Evolutionary conservation across 2,888 invertebrate genomes (phyloP), one percentile per base, ranked within the genome.

Genomic region (Eupithecia insigniata): DNA sequence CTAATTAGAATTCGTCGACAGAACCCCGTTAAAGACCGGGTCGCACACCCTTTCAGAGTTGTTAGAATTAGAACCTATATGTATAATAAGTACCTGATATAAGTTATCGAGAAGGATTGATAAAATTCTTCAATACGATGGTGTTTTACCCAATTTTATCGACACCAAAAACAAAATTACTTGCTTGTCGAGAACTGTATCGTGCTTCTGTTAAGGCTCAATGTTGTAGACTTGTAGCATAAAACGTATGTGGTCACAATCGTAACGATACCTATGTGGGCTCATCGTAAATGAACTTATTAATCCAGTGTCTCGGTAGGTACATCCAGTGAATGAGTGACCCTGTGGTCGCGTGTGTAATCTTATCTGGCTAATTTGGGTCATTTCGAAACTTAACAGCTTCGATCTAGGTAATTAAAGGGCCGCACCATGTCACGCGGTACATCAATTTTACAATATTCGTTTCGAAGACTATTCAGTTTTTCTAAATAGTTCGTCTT

Each of bases 341-440:
- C 22, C 10, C 60, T 22, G 73, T 58, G 73, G 70, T 67, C 43
- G 70, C 69, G 64, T 51, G 73, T 60, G 28, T 65, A 70, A 73
- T 73, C 67, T 73, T 60, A 73, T 70, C 73, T 67, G 22, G 26
- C 16, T 16, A 51, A 73, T 58, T 62, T 69, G 67, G 73, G 73
- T 68, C 73, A 70, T 61, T 67, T 70, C 67, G 70, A 18, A 70
- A 70, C 55, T 16, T 55, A 3, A 60, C 64, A 64, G 64, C 66
- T 70, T 58, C 43, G 60, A 65, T 70, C 58, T 66, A 68, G 60
- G 46, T 69, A 66, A 72, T 66, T 10, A 72, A 36, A 28, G n/a
- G 30, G 26, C 22, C 51, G 12, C 22, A 26, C 0, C 55, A 55
- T 26, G 26, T 14, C 22, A 26, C 26, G 26, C 2, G 1, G 14